Evolutionary conservation across 1,140 invertebrate genomes (phyloP).

Genomic region (Maconellicoccus hirsutus): DNA sequence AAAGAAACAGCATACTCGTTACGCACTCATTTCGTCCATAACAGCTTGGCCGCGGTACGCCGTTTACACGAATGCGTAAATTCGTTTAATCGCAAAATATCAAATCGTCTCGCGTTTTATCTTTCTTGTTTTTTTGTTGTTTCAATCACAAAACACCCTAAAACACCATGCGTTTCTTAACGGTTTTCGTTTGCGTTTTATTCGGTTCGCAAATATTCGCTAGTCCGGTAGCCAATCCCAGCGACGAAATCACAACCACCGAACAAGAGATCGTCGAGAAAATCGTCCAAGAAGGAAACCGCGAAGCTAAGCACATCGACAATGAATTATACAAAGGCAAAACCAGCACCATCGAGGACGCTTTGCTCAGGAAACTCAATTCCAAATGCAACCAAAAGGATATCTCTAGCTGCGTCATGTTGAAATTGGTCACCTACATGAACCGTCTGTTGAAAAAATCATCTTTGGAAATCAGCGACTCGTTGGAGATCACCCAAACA

Average conservation of each 20-base stretch:
- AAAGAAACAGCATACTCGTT: conserved; percentile 14
- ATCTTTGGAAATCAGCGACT: conserved; percentile 56
- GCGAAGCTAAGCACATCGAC: conserved; percentile 12
- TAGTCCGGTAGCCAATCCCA: neutral
- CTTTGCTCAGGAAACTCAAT: conserved; percentile 57
- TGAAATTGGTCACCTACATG: conserved; percentile 66
- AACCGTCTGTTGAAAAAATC: conserved; percentile 66
- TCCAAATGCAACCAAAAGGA: conserved; percentile 60
- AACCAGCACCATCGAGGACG: conserved; percentile 43
- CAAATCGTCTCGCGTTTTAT: neutral
- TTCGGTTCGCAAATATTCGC: neutral
- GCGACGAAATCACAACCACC: neutral
- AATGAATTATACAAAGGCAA: conserved; percentile 14
- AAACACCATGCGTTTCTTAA: neutral
- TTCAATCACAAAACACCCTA: neutral
- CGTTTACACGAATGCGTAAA: neutral
- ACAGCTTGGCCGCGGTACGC: conserved; percentile 5
- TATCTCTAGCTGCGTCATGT: conserved; percentile 62
- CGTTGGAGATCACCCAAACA: conserved; percentile 63
- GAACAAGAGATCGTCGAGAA: neutral
- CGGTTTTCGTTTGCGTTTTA: conserved; percentile 14
- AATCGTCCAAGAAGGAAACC: neutral
- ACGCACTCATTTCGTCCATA: conserved; percentile 18
- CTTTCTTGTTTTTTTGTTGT: neutral
- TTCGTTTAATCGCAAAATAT: neutral